Evolutionary conservation across 2,888 invertebrate species (phyloP).

Genomic region (Drosophila fungiperda): DNA sequence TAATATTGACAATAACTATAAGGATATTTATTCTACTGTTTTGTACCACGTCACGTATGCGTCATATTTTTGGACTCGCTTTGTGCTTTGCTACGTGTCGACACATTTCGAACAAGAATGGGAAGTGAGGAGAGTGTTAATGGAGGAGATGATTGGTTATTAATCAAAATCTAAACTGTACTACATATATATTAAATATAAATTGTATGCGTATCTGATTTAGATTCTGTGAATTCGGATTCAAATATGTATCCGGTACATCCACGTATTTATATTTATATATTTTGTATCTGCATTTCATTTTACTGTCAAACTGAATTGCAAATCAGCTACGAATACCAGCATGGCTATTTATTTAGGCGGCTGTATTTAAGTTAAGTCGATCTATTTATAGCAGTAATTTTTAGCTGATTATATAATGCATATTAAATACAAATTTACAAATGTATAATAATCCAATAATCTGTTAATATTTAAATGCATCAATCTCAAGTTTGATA

Average conservation of each 20-base stretch:
- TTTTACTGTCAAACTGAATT: not conserved
- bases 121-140: not conserved
- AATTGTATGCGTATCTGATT: too few species aligned
- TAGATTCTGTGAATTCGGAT: not conserved
- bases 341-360: not conserved
- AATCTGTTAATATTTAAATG: conserved; percentile 31
- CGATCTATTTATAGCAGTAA: not conserved
- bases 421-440: too few species aligned
- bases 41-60: conserved; percentile 67
- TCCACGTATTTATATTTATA: not conserved
- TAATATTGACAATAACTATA: not conserved
- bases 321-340: not conserved
- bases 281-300: not conserved
- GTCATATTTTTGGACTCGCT: conserved; percentile 46
- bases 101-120: not conserved
- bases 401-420: not conserved
- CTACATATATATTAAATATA: not conserved
- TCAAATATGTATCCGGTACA: not conserved
- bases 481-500: conserved; percentile 38
- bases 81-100: conserved; percentile 1
- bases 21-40: conserved; percentile 5
- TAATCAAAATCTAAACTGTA: not conserved
- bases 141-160: not conserved
- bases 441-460: not conserved
- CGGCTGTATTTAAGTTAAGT: not conserved